A percentile compares a stretch with the other conserved stretches of the same genome.
These are phyloP conservation scores for Zygogramma bicolorata DNA, from an alignment of 2,888 invertebrate species.

Conservation along the genomic window DNA sequence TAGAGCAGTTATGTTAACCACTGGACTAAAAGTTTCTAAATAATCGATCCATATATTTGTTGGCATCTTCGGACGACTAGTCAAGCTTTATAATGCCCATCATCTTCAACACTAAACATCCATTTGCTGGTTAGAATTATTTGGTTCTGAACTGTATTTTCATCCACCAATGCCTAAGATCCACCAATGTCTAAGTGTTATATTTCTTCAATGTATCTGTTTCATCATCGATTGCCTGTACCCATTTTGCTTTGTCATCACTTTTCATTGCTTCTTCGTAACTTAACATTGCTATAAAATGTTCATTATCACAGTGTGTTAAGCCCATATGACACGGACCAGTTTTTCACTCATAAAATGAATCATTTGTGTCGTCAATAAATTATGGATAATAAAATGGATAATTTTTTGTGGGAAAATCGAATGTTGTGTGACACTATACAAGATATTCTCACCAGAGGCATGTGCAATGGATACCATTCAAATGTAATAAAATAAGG, in stretches of 20 bases:
- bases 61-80: constrained; percentile 9
- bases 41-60: constrained; percentile 8
- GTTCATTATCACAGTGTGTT: neutral
- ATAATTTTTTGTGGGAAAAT: too few relatives aligned
- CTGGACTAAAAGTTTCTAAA: constrained; percentile 8
- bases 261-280: neutral
- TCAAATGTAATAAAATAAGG: too few relatives aligned
- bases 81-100: neutral
- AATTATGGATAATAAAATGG: too few relatives aligned
- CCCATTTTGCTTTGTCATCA: neutral
- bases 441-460: too few relatives aligned
- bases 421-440: too few relatives aligned
- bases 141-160: neutral
- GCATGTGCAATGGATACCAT: too few relatives aligned
- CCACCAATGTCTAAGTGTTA: neutral
- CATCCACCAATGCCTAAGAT: too few relatives aligned
- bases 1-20: neutral
- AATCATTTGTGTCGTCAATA: too few relatives aligned
- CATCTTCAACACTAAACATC: neutral
- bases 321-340: too few relatives aligned
- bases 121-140: neutral
- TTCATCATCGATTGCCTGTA: neutral
- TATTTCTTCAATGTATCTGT: neutral
- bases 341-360: too few relatives aligned
- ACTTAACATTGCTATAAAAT: neutral